Percentiles rank a stretch among this genome's conserved stretches.
phyloP scores from a whole-genome alignment of 2,797 vertebrate species.

The Crypturellus tataupa region DNA sequence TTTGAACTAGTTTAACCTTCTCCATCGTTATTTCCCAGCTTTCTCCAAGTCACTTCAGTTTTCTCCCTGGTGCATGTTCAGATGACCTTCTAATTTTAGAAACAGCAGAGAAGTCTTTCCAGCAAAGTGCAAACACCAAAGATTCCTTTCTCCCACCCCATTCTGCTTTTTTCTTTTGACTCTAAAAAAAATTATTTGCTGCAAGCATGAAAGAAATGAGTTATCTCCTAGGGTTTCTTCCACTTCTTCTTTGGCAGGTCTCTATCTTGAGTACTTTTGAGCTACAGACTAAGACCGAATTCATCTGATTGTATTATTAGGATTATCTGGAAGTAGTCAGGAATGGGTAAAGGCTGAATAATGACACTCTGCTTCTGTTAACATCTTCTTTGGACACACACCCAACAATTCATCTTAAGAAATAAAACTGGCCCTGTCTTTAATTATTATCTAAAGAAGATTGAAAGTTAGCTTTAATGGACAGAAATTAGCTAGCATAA shows the following conservation, averaged over 20 bases:
- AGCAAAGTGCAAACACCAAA: neutral
- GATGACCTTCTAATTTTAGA: neutral
- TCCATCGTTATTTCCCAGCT: neutral
- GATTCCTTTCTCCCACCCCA: fast-evolving
- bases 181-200: neutral
- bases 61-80: neutral
- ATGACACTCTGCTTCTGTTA: neutral
- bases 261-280: neutral
- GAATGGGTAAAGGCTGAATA: neutral
- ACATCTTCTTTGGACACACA: neutral
- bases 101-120: neutral
- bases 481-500: neutral
- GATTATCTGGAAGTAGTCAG: neutral
- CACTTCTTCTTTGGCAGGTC: neutral
- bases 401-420: neutral
- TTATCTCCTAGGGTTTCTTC: neutral
- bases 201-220: neutral
- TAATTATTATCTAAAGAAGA: neutral
- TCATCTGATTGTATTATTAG: neutral
- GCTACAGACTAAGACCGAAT: neutral
- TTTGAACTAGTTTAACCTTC: neutral
- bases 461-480: neutral
- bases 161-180: neutral
- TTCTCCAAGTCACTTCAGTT: neutral
- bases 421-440: neutral